These are phyloP conservation scores for Enteromius unitaeniatus DNA, from an alignment of 2,797 vertebrate species.

Conservation along the genomic window DNA sequence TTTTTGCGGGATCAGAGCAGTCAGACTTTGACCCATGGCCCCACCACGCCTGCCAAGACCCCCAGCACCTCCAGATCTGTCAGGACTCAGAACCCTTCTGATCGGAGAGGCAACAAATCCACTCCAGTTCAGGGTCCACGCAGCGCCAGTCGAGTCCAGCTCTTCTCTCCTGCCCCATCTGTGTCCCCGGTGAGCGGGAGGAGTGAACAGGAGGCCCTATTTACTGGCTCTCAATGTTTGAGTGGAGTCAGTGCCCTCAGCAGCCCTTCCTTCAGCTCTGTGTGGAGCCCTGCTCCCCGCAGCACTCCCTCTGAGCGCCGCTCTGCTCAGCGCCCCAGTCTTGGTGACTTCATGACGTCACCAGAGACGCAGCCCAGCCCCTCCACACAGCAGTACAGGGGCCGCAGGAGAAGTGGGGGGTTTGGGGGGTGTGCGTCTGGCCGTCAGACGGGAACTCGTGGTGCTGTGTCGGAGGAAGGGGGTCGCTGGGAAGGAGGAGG, in stretches of 20 bases:
- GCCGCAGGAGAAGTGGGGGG: constrained; percentile 72
- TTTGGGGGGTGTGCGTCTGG: constrained; percentile 63
- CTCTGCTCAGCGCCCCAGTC: constrained; percentile 76
- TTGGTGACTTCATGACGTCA: constrained; percentile 85
- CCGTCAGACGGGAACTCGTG: constrained; percentile 71
- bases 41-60: constrained; percentile 93
- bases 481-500: constrained; percentile 71
- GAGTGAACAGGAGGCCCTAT: constrained; percentile 64
- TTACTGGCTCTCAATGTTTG: constrained; percentile 63
- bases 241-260: constrained; percentile 73
- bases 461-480: constrained; percentile 68
- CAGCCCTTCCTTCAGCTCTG: constrained; percentile 78
- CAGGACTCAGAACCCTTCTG: constrained; percentile 65
- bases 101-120: constrained; percentile 67
- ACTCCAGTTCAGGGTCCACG: constrained; percentile 63
- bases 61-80: constrained; percentile 78
- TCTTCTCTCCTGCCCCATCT: constrained; percentile 80
- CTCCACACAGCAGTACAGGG: constrained; percentile 71
- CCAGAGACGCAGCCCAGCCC: constrained; percentile 75
- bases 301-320: constrained; percentile 78
- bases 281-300: constrained; percentile 76
- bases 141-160: constrained; percentile 82
- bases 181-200: constrained; percentile 63
- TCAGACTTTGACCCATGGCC: constrained; percentile 89
- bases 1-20: constrained; percentile 95